Evolutionary conservation across 2,113 vertebrate species (phyloP), one percentile per base, ranked within the genome.

Genomic region (Cottus gobio): DNA sequence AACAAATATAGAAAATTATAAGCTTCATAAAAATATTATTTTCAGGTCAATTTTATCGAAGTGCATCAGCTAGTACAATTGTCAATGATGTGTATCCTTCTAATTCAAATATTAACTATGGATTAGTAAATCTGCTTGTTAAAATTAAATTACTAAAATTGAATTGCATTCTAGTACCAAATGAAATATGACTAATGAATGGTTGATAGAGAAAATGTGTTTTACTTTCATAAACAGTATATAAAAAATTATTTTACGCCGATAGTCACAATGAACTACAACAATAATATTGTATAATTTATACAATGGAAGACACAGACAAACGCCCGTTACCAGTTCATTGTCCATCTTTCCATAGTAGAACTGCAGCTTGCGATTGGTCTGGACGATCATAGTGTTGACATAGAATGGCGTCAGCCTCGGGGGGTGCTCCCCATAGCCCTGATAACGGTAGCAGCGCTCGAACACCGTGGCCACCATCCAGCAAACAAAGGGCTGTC

Each of bases 401-500:
- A 90, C 8, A 34, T 90, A 93, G 74, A 95, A 93, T 0, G 85
- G 77, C 0, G 94, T 94, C 58, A 95, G 63, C 6, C 85, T 89
- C 3, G 92, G 91, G 0, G 82, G 86, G 0, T 78, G 9, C 3
- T 0, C 7, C 0, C 77, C 81, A 0, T 87, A 89, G 10, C 22
- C 56, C 3, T 0, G 24, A 2, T 78, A 67, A 0, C n/a, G 11
- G 44, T 75, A 92, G 26, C 30, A 56, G 30, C 80, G 61, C 58
- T 88, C 71, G 1, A 91, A 93, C 52, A 94, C 54, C 0, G 75
- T 87, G 9, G 91, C 84, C 61, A 93, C 63, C 22, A 95, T 91
- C 95, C 95, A 95, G 88, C 89, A 92, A 44, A 92, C 61, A 16
- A 95, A 91, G 0, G 95, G 95, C 1, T 93, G 87, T 7, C 85